A percentile compares a stretch with the other conserved stretches of the same genome.
phyloP scores from a whole-genome alignment of 2,888 invertebrate species.

The Yponomeuta malinellus region DNA sequence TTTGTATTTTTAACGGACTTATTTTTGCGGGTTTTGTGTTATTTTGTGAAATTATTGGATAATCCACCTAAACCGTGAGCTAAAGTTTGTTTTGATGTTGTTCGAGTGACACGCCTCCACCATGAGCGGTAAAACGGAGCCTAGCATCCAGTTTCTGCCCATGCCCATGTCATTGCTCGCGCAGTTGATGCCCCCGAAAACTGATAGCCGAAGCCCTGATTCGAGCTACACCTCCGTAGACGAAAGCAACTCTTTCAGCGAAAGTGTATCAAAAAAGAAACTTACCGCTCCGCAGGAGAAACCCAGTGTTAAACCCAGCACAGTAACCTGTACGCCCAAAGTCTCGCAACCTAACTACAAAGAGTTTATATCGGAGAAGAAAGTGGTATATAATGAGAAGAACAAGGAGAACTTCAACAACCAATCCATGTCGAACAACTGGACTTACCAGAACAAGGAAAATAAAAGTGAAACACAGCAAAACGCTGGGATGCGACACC shows the following conservation, averaged over 20 bases:
- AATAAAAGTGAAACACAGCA: conserved; percentile 21
- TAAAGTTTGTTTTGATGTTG: background rate
- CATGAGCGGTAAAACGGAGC: conserved; percentile 40
- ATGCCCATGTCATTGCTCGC: conserved; percentile 68
- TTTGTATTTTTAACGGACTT: background rate
- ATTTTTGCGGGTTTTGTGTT: background rate
- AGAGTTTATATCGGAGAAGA: conserved; percentile 48
- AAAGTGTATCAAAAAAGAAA: conserved; percentile 39
- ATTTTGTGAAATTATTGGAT: background rate
- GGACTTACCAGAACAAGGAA: conserved; percentile 41
- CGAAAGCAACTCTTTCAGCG: conserved; percentile 53
- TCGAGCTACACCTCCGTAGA: conserved; percentile 44
- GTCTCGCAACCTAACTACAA: conserved; percentile 35
- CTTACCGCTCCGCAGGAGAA: conserved; percentile 25
- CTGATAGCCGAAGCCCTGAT: conserved; percentile 41
- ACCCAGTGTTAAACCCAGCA: conserved; percentile 18
- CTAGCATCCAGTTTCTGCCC: conserved; percentile 61
- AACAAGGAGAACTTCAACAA: conserved; percentile 50
- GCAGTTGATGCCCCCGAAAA: conserved; percentile 49
- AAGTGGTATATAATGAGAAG: conserved; percentile 30
- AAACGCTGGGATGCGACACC: background rate
- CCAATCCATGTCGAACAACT: conserved; percentile 36
- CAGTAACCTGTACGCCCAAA: conserved; percentile 43
- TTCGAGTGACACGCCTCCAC: background rate
- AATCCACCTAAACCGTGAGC: background rate